These are phyloP conservation scores for Notospermus geniculatus DNA, from an alignment of 1,140 invertebrate genomes.

Conservation along the genomic window DNA sequence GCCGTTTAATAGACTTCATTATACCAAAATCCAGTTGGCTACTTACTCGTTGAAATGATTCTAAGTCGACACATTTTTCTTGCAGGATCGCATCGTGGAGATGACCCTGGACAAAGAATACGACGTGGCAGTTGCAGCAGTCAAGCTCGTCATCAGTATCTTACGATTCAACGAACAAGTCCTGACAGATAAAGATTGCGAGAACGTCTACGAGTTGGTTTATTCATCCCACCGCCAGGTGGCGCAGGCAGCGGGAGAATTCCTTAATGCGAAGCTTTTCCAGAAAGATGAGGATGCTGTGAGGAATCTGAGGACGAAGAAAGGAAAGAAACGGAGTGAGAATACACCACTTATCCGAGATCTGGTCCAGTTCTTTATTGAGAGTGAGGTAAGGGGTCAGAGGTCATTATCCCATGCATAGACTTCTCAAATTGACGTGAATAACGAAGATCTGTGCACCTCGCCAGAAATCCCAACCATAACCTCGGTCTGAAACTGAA, in stretches of 20 bases:
- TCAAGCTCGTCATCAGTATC: constrained; percentile 91
- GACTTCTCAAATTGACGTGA: too few relatives aligned
- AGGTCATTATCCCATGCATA: too few relatives aligned
- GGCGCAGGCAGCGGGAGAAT: constrained; percentile 95
- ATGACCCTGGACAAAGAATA: constrained; percentile 99
- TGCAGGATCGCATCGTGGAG: constrained; percentile 87
- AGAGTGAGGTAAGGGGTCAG: constrained; percentile 85
- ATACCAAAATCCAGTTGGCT: too few relatives aligned
- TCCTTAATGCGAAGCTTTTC: constrained; percentile 95
- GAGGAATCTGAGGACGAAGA: constrained; percentile 72
- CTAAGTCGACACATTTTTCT: constrained; percentile 10
- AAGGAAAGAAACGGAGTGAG: constrained; percentile 84
- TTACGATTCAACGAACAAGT: constrained; percentile 84
- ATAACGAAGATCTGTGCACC: too few relatives aligned
- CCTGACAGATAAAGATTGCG: constrained; percentile 95
- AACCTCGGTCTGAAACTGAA: too few relatives aligned
- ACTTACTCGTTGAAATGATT: constrained; percentile 5
- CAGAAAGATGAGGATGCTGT: constrained; percentile 68
- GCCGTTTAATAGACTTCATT: too few relatives aligned
- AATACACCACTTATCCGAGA: constrained; percentile 94
- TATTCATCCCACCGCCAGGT: constrained; percentile 95
- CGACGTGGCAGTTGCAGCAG: constrained; percentile 96
- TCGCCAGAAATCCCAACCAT: too few relatives aligned
- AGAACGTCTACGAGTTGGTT: constrained; percentile 98
- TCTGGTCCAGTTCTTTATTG: constrained; percentile 97